Conservation (phyloP, 2,888 invertebrate genomes). For the Caenorhabditis zanzibari region DNA sequence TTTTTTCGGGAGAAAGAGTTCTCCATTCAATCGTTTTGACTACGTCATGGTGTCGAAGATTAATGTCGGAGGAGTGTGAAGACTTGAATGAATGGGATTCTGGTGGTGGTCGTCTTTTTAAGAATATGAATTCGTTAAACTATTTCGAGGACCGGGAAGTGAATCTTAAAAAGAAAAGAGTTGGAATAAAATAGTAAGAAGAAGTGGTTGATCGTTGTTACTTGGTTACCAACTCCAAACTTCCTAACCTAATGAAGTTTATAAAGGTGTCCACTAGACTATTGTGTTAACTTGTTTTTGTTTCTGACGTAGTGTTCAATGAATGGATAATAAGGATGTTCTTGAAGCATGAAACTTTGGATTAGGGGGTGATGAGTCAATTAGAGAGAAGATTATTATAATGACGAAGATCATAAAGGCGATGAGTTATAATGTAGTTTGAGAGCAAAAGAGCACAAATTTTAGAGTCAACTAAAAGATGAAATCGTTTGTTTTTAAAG, state of each 20-base stretch:
- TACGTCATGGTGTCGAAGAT: slow-evolving; percentile 63
- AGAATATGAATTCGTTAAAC: slow-evolving; percentile 1
- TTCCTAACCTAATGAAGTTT: slow-evolving; percentile 22
- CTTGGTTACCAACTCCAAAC: slow-evolving; percentile 23
- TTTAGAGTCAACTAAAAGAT: too few relatives aligned
- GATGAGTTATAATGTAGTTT: background rate
- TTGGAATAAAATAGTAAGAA: slow-evolving; percentile 24
- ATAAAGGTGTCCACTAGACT: background rate
- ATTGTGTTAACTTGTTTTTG: slow-evolving; percentile 31
- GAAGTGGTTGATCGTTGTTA: slow-evolving; percentile 30
- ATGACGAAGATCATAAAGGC: slow-evolving; percentile 1
- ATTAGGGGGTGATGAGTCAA: slow-evolving; percentile 21
- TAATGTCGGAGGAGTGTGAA: slow-evolving; percentile 65
- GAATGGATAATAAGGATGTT: slow-evolving; percentile 17
- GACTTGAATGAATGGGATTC: slow-evolving; percentile 43
- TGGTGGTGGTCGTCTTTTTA: slow-evolving; percentile 13
- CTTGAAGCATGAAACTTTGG: slow-evolving; percentile 40
- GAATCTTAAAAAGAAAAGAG: background rate
- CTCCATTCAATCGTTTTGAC: slow-evolving; percentile 37
- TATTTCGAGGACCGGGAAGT: slow-evolving; percentile 38
- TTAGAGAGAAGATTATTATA: background rate
- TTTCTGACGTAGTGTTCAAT: slow-evolving; percentile 3
- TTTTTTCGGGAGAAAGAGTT: slow-evolving; percentile 25
- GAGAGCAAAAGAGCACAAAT: too few relatives aligned
- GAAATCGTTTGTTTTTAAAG: too few relatives aligned